phyloP scores from a whole-genome alignment of 2,113 vertebrate species.

The Megaceryle torquata region DNA sequence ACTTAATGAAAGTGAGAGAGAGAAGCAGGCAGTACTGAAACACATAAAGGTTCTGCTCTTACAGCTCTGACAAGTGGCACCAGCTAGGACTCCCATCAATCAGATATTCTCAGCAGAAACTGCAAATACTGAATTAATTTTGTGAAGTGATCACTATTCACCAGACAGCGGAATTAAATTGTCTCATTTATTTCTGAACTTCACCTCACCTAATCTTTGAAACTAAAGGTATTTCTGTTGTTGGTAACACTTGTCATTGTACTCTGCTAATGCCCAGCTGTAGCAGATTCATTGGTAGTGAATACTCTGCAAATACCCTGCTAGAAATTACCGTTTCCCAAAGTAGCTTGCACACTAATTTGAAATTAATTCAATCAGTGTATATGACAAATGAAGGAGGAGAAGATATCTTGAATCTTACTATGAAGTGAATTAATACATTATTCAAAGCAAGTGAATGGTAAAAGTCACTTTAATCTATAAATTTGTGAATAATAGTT shows the following conservation, averaged over 20 bases:
- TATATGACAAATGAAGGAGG: not conserved
- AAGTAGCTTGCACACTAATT: not conserved
- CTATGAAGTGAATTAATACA: not conserved
- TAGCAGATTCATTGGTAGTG: not conserved
- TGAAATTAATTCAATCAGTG: not conserved
- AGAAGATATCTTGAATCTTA: not conserved
- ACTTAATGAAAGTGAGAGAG: not conserved
- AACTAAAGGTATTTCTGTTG: not conserved
- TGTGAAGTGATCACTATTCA: not conserved
- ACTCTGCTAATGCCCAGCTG: not conserved
- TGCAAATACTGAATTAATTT: not conserved
- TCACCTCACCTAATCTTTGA: not conserved
- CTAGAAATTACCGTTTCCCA: not conserved
- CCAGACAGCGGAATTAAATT: not conserved
- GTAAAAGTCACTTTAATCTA: not conserved
- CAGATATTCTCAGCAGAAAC: not conserved
- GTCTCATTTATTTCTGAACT: not conserved
- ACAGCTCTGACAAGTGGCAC: not conserved
- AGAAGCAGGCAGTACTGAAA: not conserved
- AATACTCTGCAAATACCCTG: not conserved
- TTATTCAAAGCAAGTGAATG: not conserved
- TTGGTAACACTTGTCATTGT: not conserved
- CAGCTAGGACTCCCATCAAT: not conserved
- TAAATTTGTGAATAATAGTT: not conserved
- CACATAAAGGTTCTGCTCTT: not conserved